These are phyloP conservation scores for Nephrocerus scutellatus DNA, from an alignment of 2,888 invertebrate genomes.

Conservation along the genomic window DNA sequence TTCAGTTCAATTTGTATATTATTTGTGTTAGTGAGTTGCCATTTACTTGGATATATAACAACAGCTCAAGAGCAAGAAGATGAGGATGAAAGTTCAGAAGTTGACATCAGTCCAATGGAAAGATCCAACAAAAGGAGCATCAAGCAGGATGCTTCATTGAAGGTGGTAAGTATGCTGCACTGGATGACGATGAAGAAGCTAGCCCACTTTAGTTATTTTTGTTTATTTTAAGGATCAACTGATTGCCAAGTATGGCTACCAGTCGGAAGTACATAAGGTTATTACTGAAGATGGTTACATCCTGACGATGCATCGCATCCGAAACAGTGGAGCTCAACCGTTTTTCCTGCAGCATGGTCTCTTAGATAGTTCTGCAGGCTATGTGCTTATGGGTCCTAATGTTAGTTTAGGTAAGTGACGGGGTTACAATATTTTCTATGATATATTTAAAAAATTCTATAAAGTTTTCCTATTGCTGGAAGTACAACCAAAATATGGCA, in stretches of 20 bases:
- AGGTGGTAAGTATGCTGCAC: slow-evolving; percentile 42
- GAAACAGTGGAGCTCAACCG: slow-evolving; percentile 50
- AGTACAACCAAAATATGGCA: no score
- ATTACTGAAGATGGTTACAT: slow-evolving; percentile 73
- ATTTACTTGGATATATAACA: no score
- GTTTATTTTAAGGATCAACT: slow-evolving; percentile 46
- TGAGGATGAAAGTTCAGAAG: slow-evolving; percentile 40
- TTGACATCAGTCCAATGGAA: slow-evolving; percentile 39
- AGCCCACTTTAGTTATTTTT: slow-evolving; percentile 10
- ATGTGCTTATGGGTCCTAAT: slow-evolving; percentile 64
- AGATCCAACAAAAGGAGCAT: slow-evolving; percentile 38
- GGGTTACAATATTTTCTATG: neutral
- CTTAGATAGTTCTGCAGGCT: slow-evolving; percentile 65
- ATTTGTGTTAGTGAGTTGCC: no score
- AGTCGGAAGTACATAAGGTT: slow-evolving; percentile 57
- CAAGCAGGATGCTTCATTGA: slow-evolving; percentile 37
- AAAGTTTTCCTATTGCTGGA: neutral
- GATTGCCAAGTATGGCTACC: slow-evolving; percentile 58
- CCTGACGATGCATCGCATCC: slow-evolving; percentile 66
- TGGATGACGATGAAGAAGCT: no score
- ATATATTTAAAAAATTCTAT: neutral
- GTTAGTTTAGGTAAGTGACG: slow-evolving; percentile 48
- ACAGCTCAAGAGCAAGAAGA: slow-evolving; percentile 36
- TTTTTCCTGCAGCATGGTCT: slow-evolving; percentile 66
- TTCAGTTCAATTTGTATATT: no score